Evolutionary conservation across 2,888 invertebrate species (phyloP).

Genomic region (Orthosia incerta): DNA sequence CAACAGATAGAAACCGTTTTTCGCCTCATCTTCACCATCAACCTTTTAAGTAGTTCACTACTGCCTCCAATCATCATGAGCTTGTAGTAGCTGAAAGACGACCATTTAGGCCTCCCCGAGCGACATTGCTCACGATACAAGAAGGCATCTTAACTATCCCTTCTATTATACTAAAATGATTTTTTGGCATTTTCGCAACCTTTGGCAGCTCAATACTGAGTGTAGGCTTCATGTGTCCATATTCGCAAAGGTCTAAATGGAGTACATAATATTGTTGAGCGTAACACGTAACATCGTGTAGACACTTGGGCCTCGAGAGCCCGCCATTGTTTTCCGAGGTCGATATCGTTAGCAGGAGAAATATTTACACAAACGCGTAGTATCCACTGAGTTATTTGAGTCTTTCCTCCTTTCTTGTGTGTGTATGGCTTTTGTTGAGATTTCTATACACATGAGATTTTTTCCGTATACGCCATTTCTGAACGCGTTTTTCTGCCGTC

Average conservation of each 20-base stretch:
- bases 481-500: neutral
- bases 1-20: neutral
- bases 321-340: slow-evolving; percentile 50
- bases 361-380: slow-evolving; percentile 58
- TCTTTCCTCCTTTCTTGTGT: slow-evolving; percentile 25
- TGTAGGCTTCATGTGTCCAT: slow-evolving; percentile 1
- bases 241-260: slow-evolving; percentile 13
- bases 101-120: neutral
- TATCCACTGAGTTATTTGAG: slow-evolving; percentile 39
- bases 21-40: neutral
- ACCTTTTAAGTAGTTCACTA: neutral
- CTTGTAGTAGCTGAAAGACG: no score
- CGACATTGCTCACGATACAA: no score
- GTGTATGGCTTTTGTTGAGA: slow-evolving; percentile 5
- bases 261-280: slow-evolving; percentile 22
- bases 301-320: slow-evolving; percentile 23
- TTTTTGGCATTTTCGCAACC: neutral
- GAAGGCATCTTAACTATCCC: no score
- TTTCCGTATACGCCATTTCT: neutral
- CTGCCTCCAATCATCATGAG: neutral
- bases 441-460: slow-evolving; percentile 5
- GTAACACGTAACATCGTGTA: slow-evolving; percentile 43
- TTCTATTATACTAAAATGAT: neutral
- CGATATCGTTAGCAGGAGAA: slow-evolving; percentile 46
- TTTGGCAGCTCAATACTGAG: neutral